Evolutionary conservation across 2,888 invertebrate genomes (phyloP).

Genomic region (Drosophila mimetica): DNA sequence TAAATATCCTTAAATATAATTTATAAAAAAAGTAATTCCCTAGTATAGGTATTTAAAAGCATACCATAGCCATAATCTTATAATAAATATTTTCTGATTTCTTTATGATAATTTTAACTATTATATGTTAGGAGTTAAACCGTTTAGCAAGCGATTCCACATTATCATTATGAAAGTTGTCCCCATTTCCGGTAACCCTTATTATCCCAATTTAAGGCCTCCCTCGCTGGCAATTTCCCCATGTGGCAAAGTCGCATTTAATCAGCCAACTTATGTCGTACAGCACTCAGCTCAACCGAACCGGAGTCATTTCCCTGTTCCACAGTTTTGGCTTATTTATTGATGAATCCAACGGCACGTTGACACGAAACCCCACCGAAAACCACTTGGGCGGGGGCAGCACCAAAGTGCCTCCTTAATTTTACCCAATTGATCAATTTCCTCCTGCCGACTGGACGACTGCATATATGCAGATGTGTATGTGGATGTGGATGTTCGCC

Average conservation of each 20-base stretch:
- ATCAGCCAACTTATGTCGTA: constrained; percentile 35
- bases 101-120: background rate
- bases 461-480: constrained; percentile 66
- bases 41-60: too few relatives aligned
- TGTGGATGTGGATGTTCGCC: constrained; percentile 1
- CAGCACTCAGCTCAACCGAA: constrained; percentile 29
- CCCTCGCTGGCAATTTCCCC: constrained; percentile 22
- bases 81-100: background rate
- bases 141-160: constrained; percentile 6
- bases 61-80: too few relatives aligned
- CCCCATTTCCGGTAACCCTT: constrained; percentile 15
- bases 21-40: too few relatives aligned
- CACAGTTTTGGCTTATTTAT: constrained; percentile 62
- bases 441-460: constrained; percentile 10
- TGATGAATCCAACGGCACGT: constrained; percentile 72
- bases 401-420: constrained; percentile 63
- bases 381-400: constrained; percentile 1
- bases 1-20: too few relatives aligned
- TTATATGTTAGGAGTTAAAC: background rate
- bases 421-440: constrained; percentile 78
- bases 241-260: constrained; percentile 38
- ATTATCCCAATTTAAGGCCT: constrained; percentile 3
- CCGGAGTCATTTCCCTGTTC: constrained; percentile 43
- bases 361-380: constrained; percentile 65
- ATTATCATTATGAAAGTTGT: constrained; percentile 31